Percentiles rank a stretch among this genome's conserved stretches.
These are phyloP conservation scores for Hofmannophila pseudospretella DNA, from an alignment of 2,888 invertebrate genomes.

Conservation along the genomic window DNA sequence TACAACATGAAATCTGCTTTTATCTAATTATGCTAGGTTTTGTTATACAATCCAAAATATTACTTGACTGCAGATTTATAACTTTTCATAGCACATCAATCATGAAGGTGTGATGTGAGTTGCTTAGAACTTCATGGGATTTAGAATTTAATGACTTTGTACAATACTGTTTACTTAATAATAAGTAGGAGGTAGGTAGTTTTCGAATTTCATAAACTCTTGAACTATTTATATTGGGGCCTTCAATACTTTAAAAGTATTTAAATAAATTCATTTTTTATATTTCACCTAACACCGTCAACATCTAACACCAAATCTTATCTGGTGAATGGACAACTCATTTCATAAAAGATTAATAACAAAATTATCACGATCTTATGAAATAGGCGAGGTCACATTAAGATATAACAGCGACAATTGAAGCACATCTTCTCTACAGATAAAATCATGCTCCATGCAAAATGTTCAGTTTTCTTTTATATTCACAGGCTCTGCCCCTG, in stretches of 20 bases:
- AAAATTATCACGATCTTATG: too few species aligned
- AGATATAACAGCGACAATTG: background rate
- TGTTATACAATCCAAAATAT: too few species aligned
- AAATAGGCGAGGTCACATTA: background rate
- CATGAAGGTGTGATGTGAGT: too few species aligned
- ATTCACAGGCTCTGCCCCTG: constrained; percentile 15
- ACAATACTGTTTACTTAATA: constrained; percentile 10
- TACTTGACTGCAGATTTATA: too few species aligned
- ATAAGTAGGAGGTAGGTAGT: constrained; percentile 34
- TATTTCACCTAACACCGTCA: constrained; percentile 28
- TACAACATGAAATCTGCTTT: too few species aligned
- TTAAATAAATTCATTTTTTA: background rate
- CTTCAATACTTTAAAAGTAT: constrained; percentile 18
- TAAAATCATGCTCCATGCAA: constrained; percentile 29
- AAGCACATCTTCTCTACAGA: constrained; percentile 5
- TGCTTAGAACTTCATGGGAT: too few species aligned
- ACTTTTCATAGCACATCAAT: too few species aligned
- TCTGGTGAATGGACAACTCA: background rate
- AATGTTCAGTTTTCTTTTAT: constrained; percentile 27
- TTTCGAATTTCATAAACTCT: constrained; percentile 15
- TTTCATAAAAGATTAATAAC: background rate
- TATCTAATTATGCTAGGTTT: too few species aligned
- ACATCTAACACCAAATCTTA: constrained; percentile 19
- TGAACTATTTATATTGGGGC: constrained; percentile 36
- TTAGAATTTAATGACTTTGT: too few species aligned